These are phyloP conservation scores for Ormia ochracea DNA, from an alignment of 2,888 invertebrate genomes.

Conservation along the genomic window DNA sequence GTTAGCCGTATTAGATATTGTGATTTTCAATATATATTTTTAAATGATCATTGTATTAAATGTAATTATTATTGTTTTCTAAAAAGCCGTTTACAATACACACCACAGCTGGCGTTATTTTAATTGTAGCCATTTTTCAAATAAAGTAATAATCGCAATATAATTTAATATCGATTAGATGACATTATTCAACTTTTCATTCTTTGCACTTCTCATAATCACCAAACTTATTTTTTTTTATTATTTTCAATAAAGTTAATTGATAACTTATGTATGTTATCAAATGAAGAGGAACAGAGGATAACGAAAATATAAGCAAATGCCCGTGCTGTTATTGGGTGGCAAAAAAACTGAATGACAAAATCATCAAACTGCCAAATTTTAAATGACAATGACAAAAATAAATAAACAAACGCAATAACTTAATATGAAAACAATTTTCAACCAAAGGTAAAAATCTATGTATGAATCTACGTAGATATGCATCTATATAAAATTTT, in stretches of 20 bases:
- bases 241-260: too few species aligned
- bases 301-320: slow-evolving; percentile 5
- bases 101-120: slow-evolving; percentile 54
- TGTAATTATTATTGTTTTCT: too few species aligned
- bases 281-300: slow-evolving; percentile 1
- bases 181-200: not conserved
- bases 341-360: slow-evolving; percentile 43
- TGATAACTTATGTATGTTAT: not conserved
- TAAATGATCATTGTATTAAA: too few species aligned
- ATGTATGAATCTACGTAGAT: not conserved
- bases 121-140: slow-evolving; percentile 51
- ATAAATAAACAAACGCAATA: slow-evolving; percentile 30
- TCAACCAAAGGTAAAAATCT: too few species aligned
- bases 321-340: slow-evolving; percentile 27
- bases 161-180: not conserved
- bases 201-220: too few species aligned
- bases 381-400: slow-evolving; percentile 39
- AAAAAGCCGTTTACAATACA: slow-evolving; percentile 29
- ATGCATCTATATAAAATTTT: not conserved
- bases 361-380: slow-evolving; percentile 38
- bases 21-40: too few species aligned
- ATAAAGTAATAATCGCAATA: not conserved
- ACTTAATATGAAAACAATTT: slow-evolving; percentile 18
- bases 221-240: not conserved
- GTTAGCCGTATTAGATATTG: too few species aligned